Percentiles rank a stretch among this genome's conserved stretches.
Evolutionary conservation across 2,113 vertebrate genomes (phyloP).

Genomic region (Poeciliopsis turrubarensis): DNA sequence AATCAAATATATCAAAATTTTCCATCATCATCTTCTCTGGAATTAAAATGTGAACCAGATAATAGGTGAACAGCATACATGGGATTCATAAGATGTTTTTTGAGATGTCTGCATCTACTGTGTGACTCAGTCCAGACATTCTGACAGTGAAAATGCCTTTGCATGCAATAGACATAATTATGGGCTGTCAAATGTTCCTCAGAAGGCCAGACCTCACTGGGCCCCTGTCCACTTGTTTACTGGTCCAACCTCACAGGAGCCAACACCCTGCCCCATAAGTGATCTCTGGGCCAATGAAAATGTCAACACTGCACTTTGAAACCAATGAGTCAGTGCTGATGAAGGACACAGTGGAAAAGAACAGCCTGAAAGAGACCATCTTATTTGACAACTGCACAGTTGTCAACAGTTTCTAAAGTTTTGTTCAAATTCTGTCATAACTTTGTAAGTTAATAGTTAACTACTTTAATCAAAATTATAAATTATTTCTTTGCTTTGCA

Average conservation of each 20-base stretch:
- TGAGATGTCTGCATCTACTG: conserved; percentile 16
- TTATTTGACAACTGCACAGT: conserved; percentile 10
- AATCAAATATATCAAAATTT: conserved; percentile 47
- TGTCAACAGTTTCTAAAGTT: conserved; percentile 50
- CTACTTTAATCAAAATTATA: background rate
- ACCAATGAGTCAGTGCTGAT: conserved; percentile 68
- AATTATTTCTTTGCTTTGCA: conserved; percentile 11
- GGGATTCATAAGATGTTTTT: background rate
- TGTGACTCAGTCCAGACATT: conserved; percentile 17
- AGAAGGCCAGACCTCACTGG: conserved; percentile 40
- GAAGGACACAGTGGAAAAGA: conserved; percentile 46
- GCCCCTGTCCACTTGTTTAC: conserved; percentile 43
- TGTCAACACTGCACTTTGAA: conserved; percentile 63
- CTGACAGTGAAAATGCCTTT: conserved; percentile 39
- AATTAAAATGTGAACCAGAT: background rate
- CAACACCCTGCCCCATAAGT: conserved; percentile 63
- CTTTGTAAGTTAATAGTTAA: conserved; percentile 14
- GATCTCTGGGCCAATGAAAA: conserved; percentile 61
- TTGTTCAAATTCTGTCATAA: conserved; percentile 26
- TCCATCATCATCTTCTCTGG: conserved; percentile 20
- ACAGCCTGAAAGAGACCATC: conserved; percentile 9
- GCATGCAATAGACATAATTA: conserved; percentile 23
- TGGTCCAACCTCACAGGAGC: conserved; percentile 44
- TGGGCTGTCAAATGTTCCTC: conserved; percentile 54
- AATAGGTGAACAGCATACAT: conserved; percentile 26